Evolutionary conservation across 2,113 vertebrate species (phyloP).

Genomic region (Vimba vimba): DNA sequence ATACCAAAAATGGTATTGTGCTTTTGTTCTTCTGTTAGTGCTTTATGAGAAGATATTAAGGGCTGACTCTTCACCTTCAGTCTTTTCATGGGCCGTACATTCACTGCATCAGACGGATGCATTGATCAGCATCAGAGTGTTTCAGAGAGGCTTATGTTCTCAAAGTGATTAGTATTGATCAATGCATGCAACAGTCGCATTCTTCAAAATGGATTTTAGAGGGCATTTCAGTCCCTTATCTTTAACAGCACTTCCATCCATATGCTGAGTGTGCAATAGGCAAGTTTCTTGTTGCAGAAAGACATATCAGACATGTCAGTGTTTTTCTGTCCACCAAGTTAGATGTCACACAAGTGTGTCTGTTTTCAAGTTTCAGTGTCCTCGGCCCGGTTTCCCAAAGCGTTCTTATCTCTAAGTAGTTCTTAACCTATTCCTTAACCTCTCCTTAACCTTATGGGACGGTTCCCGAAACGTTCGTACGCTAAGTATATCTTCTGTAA

Average conservation of each 20-base stretch:
- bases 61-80: not conserved
- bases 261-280: conserved; percentile 24
- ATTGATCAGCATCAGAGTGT: conserved; percentile 6
- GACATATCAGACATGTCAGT: not conserved
- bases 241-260: not conserved
- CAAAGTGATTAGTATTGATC: conserved; percentile 43
- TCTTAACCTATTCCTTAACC: too few relatives aligned
- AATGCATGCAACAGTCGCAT: conserved; percentile 2
- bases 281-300: not conserved
- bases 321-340: not conserved
- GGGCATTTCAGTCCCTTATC: not conserved
- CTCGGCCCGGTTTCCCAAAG: too few relatives aligned
- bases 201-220: conserved; percentile 32
- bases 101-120: conserved; percentile 21
- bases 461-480: too few relatives aligned
- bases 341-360: not conserved
- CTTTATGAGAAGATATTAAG: not conserved
- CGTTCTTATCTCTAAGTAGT: too few relatives aligned
- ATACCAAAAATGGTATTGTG: not conserved
- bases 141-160: conserved; percentile 31
- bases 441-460: too few relatives aligned
- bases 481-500: too few relatives aligned
- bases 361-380: not conserved
- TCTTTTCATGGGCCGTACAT: conserved; percentile 15
- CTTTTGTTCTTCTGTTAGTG: not conserved